Conservation (phyloP, 2,888 invertebrate species). For the Acrobasis suavella region DNA sequence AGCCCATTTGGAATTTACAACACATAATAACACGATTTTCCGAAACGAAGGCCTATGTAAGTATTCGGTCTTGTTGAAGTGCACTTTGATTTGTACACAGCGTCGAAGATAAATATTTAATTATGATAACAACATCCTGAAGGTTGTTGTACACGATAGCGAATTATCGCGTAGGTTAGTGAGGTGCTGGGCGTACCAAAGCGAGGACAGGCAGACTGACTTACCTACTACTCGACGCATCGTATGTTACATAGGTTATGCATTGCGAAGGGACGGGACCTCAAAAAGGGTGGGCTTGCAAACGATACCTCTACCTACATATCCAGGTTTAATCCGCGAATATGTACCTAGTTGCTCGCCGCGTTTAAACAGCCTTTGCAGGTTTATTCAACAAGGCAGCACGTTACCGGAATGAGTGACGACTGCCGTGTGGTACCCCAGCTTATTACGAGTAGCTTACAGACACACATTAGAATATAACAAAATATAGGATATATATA, state of each 20-base stretch:
- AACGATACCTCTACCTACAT: conserved; percentile 7
- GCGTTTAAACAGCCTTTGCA: conserved; percentile 25
- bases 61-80: conserved; percentile 73
- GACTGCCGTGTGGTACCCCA: conserved; percentile 57
- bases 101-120: conserved; percentile 75
- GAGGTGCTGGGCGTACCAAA: conserved; percentile 57
- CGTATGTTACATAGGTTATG: conserved; percentile 20
- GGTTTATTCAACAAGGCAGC: conserved; percentile 11
- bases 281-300: conserved; percentile 18
- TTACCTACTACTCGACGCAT: conserved; percentile 27
- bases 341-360: conserved; percentile 30
- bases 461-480: conserved; percentile 76
- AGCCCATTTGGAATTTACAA: conserved; percentile 90
- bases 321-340: conserved; percentile 19
- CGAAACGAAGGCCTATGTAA: conserved; percentile 75
- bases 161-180: conserved; percentile 63
- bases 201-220: conserved; percentile 37
- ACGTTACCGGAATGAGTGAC: conserved; percentile 10
- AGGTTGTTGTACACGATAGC: no score
- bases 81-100: conserved; percentile 82
- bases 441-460: conserved; percentile 57
- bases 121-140: conserved; percentile 70
- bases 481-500: conserved; percentile 77
- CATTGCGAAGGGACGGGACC: conserved; percentile 27
- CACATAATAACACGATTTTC: conserved; percentile 77